These are phyloP conservation scores for Chaunax sp. DNA, from an alignment of 2,797 vertebrate genomes.

Conservation along the genomic window DNA sequence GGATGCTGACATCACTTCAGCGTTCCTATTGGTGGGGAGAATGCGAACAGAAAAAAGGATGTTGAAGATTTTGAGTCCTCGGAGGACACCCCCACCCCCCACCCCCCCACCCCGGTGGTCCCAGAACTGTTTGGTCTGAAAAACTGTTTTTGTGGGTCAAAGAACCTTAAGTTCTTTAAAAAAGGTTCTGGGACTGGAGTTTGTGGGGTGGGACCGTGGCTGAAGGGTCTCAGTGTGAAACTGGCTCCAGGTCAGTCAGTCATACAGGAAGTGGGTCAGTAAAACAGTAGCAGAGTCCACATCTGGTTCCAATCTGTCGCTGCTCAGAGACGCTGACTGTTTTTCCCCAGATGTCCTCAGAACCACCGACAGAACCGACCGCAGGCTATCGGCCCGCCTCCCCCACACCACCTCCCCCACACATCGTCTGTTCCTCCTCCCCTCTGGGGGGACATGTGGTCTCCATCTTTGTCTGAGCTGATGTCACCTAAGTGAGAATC, in stretches of 20 bases:
- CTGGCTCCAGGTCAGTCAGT: neutral
- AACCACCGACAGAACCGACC: slow-evolving; percentile 12
- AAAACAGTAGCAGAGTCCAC: slow-evolving; percentile 72
- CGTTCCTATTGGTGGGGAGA: too few species aligned
- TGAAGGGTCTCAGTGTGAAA: neutral
- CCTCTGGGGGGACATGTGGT: neutral
- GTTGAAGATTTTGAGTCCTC: too few species aligned
- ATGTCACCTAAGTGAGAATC: slow-evolving; percentile 27
- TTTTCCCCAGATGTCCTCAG: slow-evolving; percentile 77
- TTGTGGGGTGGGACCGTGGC: too few species aligned
- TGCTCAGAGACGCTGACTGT: slow-evolving; percentile 76
- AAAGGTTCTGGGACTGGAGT: neutral
- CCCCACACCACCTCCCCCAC: neutral
- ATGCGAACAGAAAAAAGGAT: too few species aligned
- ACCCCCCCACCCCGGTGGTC: too few species aligned
- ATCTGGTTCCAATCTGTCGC: slow-evolving; percentile 69
- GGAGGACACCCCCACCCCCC: too few species aligned
- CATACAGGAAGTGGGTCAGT: slow-evolving; percentile 14
- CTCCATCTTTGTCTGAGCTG: slow-evolving; percentile 15
- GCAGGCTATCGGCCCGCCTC: slow-evolving; percentile 2
- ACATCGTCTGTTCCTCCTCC: neutral
- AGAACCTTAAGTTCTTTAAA: neutral
- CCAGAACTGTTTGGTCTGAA: too few species aligned
- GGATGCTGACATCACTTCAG: too few species aligned
- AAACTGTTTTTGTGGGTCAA: neutral